phyloP scores from a whole-genome alignment of 2,797 vertebrate genomes.

The Neopelma chrysocephalum region DNA sequence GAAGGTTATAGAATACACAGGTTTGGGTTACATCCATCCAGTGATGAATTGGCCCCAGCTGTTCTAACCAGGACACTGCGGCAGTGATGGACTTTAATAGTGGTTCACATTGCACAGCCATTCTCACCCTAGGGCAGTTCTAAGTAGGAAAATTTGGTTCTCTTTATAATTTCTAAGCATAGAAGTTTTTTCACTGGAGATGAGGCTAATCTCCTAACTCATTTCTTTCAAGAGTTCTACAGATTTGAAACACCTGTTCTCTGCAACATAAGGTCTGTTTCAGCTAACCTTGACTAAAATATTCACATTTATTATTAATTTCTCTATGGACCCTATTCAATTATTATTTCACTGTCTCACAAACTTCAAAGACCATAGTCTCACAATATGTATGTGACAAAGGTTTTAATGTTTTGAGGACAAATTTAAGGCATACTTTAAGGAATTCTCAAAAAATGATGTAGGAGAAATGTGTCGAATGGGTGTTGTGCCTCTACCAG shows the following conservation, averaged over 20 bases:
- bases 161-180: not conserved
- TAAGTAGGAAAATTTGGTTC: not conserved
- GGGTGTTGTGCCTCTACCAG: not conserved
- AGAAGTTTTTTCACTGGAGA: not conserved
- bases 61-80: too few relatives aligned
- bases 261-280: not conserved
- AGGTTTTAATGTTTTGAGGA: not conserved
- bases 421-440: not conserved
- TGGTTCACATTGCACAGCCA: rapidly evolving
- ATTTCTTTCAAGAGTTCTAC: not conserved
- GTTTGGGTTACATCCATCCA: too few relatives aligned
- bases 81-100: not conserved
- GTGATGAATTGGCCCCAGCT: too few relatives aligned
- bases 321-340: not conserved
- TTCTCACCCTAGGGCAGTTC: not conserved
- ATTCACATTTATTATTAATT: not conserved
- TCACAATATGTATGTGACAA: not conserved
- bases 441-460: not conserved
- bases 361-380: not conserved
- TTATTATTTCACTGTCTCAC: not conserved
- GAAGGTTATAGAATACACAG: too few relatives aligned
- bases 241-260: not conserved
- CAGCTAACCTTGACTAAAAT: not conserved
- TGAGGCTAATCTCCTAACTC: not conserved
- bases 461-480: not conserved